These are phyloP conservation scores for Drosophila rellima DNA, from an alignment of 2,888 invertebrate species.

Conservation along the genomic window DNA sequence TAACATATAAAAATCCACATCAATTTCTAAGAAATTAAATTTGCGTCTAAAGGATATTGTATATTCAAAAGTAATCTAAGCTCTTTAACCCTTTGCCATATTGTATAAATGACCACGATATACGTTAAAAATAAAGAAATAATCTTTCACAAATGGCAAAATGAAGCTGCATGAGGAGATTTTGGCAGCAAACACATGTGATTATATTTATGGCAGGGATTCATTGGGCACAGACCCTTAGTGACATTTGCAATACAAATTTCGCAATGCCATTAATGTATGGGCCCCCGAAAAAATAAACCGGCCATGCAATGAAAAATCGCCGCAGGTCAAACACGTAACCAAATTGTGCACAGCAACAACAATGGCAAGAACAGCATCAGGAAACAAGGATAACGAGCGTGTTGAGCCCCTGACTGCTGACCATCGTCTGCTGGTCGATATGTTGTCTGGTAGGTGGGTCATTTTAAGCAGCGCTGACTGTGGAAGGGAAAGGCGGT, in stretches of 20 bases:
- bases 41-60: neutral
- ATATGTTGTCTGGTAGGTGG: conserved; percentile 57
- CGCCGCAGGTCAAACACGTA: conserved; percentile 81
- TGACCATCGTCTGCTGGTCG: conserved; percentile 63
- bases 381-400: conserved; percentile 82
- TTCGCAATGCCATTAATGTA: conserved; percentile 76
- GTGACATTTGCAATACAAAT: conserved; percentile 81
- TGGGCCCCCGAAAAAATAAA: conserved; percentile 57
- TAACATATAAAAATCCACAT: too few species aligned
- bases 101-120: conserved; percentile 23
- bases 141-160: neutral
- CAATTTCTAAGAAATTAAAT: neutral
- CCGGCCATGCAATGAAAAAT: conserved; percentile 75
- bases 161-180: conserved; percentile 35
- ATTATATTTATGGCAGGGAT: conserved; percentile 65
- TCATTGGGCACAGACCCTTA: conserved; percentile 39
- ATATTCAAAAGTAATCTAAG: neutral
- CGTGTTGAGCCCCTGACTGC: conserved; percentile 77
- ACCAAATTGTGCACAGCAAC: conserved; percentile 75
- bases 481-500: conserved; percentile 1
- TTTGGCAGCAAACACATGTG: conserved; percentile 52
- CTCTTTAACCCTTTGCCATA: neutral
- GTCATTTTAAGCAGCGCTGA: conserved; percentile 37
- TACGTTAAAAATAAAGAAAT: conserved; percentile 4
- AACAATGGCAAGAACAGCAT: conserved; percentile 44